Conservation (phyloP, 2,113 vertebrate genomes). For the Axis porcinus region DNA sequence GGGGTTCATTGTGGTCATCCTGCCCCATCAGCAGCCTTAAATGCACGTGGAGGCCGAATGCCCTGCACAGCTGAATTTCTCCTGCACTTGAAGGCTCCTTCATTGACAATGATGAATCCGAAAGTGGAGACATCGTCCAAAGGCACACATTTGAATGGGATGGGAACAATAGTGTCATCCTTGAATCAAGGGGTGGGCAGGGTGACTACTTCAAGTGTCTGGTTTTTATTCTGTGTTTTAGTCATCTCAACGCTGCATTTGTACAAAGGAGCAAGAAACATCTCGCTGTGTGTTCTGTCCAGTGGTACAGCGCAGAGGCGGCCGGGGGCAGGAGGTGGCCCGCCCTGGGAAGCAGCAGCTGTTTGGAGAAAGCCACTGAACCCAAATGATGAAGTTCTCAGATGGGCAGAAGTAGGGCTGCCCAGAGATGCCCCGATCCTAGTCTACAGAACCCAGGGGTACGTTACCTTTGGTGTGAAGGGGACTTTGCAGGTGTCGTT, state of each 20-base stretch:
- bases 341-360: fast-evolving
- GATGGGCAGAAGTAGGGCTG: fast-evolving
- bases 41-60: background rate
- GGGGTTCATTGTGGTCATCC: background rate
- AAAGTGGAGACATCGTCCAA: background rate
- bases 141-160: background rate
- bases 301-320: fast-evolving
- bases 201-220: background rate
- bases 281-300: fast-evolving
- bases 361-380: fast-evolving
- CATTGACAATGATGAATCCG: fast-evolving
- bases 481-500: fast-evolving
- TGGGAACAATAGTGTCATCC: background rate
- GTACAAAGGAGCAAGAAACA: background rate
- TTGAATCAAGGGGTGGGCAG: background rate
- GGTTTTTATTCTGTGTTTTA: background rate
- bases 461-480: background rate
- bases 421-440: fast-evolving
- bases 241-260: fast-evolving
- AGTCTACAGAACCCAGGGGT: too few species aligned
- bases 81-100: background rate
- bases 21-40: fast-evolving
- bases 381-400: fast-evolving
- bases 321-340: fast-evolving
- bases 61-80: too few species aligned